These are phyloP conservation scores for Trichonephila clavata DNA, from an alignment of 1,140 invertebrate genomes.

Conservation along the genomic window DNA sequence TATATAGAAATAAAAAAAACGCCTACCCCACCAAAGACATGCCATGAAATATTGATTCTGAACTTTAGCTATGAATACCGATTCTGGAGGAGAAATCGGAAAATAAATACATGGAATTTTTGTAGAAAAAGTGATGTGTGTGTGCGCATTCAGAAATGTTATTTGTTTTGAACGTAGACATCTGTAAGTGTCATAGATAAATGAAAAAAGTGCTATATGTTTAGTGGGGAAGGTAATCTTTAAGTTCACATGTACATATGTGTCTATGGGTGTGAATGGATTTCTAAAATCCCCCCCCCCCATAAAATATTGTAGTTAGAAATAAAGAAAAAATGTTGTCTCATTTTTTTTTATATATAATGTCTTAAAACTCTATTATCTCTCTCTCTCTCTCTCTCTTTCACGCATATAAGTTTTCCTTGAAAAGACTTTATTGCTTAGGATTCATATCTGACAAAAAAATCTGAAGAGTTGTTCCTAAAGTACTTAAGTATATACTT, in stretches of 20 bases:
- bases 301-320: too few relatives aligned
- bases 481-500: too few relatives aligned
- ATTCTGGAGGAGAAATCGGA: conserved; percentile 40
- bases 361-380: too few relatives aligned
- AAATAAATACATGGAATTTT: conserved; percentile 55
- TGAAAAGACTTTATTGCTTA: too few relatives aligned
- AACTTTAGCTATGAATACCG: conserved; percentile 43
- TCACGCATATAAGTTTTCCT: too few relatives aligned
- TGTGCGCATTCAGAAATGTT: conserved; percentile 32
- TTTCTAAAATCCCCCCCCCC: too few relatives aligned
- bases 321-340: too few relatives aligned
- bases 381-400: too few relatives aligned
- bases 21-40: not conserved
- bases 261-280: too few relatives aligned
- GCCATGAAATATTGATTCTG: conserved; percentile 55
- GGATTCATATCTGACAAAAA: too few relatives aligned
- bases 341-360: too few relatives aligned
- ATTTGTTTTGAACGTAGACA: conserved; percentile 24
- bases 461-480: too few relatives aligned
- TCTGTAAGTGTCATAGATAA: conserved; percentile 40
- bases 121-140: conserved; percentile 31
- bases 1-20: conserved; percentile 36
- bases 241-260: not conserved
- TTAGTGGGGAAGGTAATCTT: not conserved
- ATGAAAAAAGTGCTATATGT: conserved; percentile 20